A percentile compares a stretch with the other conserved stretches of the same genome.
phyloP scores from a whole-genome alignment of 1,140 invertebrate species.

The Drosophila pseudoananassae region DNA sequence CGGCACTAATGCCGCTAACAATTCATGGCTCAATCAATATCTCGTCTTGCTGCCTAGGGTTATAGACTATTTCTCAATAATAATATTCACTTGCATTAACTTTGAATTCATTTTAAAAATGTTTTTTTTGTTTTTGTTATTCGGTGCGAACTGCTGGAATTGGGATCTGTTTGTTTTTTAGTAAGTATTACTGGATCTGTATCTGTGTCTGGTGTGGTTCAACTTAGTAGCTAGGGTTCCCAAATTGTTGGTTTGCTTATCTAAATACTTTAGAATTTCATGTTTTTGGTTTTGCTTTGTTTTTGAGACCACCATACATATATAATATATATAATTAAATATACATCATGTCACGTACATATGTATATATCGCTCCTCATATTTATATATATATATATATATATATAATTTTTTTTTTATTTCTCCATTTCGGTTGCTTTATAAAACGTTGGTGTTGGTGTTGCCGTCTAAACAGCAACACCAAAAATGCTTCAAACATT shows the following conservation, averaged over 20 bases:
- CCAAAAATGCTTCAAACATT: slow-evolving; percentile 82
- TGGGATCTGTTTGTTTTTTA: slow-evolving; percentile 15
- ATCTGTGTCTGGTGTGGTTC: slow-evolving; percentile 39
- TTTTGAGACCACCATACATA: slow-evolving; percentile 66
- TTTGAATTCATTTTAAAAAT: slow-evolving; percentile 65
- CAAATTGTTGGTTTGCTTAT: slow-evolving; percentile 74
- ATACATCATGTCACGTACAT: slow-evolving; percentile 53
- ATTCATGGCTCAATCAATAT: slow-evolving; percentile 53
- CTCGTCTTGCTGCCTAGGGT: slow-evolving; percentile 19
- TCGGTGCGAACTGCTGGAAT: slow-evolving; percentile 52
- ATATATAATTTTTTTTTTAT: slow-evolving; percentile 44
- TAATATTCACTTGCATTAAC: slow-evolving; percentile 56
- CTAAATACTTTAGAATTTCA: slow-evolving; percentile 82
- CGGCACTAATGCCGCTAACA: slow-evolving; percentile 25
- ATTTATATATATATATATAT: slow-evolving; percentile 29
- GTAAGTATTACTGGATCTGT: slow-evolving; percentile 15
- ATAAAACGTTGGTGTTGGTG: slow-evolving; percentile 77
- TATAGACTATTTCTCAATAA: slow-evolving; percentile 58
- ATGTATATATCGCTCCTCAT: slow-evolving; percentile 43
- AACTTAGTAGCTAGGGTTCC: slow-evolving; percentile 71
- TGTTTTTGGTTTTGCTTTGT: slow-evolving; percentile 62
- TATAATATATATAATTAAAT: slow-evolving; percentile 71
- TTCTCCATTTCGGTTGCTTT: slow-evolving; percentile 49
- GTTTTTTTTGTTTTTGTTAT: slow-evolving; percentile 26
- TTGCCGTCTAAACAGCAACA: slow-evolving; percentile 67